Evolutionary conservation across 2,113 vertebrate genomes (phyloP), one percentile per base, ranked within the genome.

Genomic region (Hydrochoerus hydrochaeris): DNA sequence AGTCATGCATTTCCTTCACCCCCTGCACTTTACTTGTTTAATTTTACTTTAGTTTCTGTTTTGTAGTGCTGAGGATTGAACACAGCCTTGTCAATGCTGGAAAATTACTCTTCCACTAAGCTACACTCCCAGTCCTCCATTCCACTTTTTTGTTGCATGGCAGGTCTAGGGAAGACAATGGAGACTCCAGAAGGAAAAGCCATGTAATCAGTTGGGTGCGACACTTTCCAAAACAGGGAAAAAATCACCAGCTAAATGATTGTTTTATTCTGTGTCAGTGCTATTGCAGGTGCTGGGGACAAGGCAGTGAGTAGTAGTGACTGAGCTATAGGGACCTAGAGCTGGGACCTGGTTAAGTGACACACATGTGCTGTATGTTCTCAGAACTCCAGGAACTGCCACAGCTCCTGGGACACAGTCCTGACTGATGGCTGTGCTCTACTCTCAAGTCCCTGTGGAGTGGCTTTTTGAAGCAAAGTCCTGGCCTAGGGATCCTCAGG

Each of bases 331-430:
- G 81, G 65, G n/a, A 0, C 13, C 28, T 19, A 46, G 38, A 52
- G 30, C 12, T 28, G 44, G 81, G 77, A 44, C 2, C 19, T 77
- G 44, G 35, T 88, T 13, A 26, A 49, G 11, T 3, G 30, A 46
- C 16, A 12, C 0, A 16, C 49, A n/a, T 49, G 46, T 17, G 88
- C 9, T 14, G 1, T 0, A 0, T 10, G 16, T 13, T 20, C 20
- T 69, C 13, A 17, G 90, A 69, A 13, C 49, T 75, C 62, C 82
- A 41, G 67, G 71, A 14, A 19, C 62, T 11, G 0, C 20, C 32
- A 52, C 46, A 30, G 52, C 49, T 57, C 19, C 3, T 8, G 69
- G 32, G 41, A 85, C 17, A 0, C 3, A 65, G 62, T 38, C 8
- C 0, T 63, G 20, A 2, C 44, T 26, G 13, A 17, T 30, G 44